Percentiles rank a stretch among this genome's conserved stretches.
phyloP scores from a whole-genome alignment of 2,888 invertebrate species.

The Stramonita haemastoma region DNA sequence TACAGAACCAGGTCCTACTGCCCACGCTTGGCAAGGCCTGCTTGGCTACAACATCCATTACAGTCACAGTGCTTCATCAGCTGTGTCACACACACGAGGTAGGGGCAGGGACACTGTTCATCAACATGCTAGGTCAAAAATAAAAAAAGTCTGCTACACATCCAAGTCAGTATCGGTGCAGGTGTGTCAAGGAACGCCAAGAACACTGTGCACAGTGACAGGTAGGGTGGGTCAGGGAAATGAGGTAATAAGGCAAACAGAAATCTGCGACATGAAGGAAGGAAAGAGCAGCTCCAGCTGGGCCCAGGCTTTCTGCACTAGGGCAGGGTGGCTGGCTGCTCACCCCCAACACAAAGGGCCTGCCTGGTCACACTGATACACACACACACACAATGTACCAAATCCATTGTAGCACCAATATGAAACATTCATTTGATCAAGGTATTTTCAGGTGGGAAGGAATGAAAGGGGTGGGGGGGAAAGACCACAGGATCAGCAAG shows the following conservation, averaged over 20 bases:
- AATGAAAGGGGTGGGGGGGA: not conserved
- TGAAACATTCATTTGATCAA: not conserved
- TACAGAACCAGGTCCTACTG: not conserved
- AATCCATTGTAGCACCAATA: conserved; percentile 16
- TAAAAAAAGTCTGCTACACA: not conserved
- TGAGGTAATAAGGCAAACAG: conserved; percentile 30
- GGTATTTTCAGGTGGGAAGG: not conserved
- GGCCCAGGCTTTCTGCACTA: not conserved
- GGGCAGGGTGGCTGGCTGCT: not conserved
- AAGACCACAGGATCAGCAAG: not conserved
- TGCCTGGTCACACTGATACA: not conserved
- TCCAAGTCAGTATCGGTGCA: not conserved
- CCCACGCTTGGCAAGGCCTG: too few relatives aligned
- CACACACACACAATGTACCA: not conserved
- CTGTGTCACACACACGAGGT: not conserved
- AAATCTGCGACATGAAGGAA: not conserved
- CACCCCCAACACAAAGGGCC: not conserved
- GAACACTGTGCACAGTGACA: not conserved
- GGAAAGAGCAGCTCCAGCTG: not conserved
- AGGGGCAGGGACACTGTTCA: not conserved
- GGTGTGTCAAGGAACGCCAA: not conserved
- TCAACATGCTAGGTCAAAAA: not conserved
- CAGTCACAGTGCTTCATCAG: too few relatives aligned
- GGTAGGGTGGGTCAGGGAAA: not conserved
- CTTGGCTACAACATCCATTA: too few relatives aligned